Percentiles rank a stretch among this genome's conserved stretches.
Conservation (phyloP, 2,888 invertebrate genomes). For the Horisme vitalbata region DNA sequence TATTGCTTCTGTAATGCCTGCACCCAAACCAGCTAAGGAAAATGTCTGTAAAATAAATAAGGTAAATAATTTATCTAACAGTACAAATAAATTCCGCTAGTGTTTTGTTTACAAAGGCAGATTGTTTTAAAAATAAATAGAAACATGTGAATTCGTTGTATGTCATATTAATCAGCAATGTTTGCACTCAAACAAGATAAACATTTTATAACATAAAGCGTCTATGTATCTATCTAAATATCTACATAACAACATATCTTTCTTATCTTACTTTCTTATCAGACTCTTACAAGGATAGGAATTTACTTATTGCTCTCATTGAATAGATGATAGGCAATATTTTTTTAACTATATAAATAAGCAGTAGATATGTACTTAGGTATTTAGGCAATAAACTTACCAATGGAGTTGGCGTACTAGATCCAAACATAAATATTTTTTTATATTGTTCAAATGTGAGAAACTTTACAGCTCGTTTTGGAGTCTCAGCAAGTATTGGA, state of each 20-base stretch:
- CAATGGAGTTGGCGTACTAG: constrained; percentile 88
- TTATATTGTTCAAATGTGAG: constrained; percentile 97
- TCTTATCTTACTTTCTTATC: constrained; percentile 19
- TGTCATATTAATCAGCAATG: no score
- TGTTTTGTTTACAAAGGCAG: no score
- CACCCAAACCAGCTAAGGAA: constrained; percentile 92
- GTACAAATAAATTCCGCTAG: not conserved
- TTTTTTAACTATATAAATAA: no score
- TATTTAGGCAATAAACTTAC: constrained; percentile 74
- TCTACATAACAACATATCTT: no score
- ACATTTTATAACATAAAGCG: no score
- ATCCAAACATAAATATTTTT: constrained; percentile 91
- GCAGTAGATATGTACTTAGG: no score
- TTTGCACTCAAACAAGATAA: no score
- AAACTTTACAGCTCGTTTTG: constrained; percentile 97
- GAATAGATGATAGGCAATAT: no score
- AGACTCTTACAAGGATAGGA: constrained; percentile 4
- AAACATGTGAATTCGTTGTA: no score
- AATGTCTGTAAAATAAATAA: constrained; percentile 86
- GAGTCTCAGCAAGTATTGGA: constrained; percentile 96
- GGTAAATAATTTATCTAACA: not conserved
- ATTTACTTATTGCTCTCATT: no score
- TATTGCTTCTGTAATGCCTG: constrained; percentile 95
- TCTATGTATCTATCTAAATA: no score
- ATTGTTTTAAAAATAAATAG: no score